Conservation (phyloP, 2,113 vertebrate species). For the Macquaria australasica region DNA sequence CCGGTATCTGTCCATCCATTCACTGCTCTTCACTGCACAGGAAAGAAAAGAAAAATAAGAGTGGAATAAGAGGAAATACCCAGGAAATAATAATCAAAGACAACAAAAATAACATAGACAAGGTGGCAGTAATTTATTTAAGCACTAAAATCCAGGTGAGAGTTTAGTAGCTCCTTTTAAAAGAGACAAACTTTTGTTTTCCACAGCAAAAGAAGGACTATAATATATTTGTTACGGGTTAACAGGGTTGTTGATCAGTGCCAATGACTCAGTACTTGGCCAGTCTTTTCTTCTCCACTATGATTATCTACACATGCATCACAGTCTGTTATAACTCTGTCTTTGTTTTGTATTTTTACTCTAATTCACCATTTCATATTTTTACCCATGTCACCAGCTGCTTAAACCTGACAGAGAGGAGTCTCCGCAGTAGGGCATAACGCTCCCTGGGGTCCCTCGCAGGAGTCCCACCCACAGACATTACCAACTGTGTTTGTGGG, state of each 20-base stretch:
- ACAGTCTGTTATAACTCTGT: not conserved
- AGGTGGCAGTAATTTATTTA: not conserved
- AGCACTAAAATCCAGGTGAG: too few relatives aligned
- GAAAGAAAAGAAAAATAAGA: not conserved
- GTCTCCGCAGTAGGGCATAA: not conserved
- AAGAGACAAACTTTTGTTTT: too few relatives aligned
- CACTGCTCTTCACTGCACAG: conserved; percentile 86
- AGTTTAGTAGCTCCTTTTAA: not conserved
- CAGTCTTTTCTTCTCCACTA: not conserved
- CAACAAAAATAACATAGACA: not conserved
- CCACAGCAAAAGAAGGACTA: too few relatives aligned
- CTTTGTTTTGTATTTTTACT: not conserved
- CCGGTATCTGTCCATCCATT: conserved; percentile 94
- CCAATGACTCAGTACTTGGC: not conserved
- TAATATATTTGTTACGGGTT: too few relatives aligned
- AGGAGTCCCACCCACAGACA: not conserved
- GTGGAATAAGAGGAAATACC: not conserved
- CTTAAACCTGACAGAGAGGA: not conserved
- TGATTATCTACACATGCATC: not conserved
- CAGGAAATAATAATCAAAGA: not conserved
- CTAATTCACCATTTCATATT: not conserved
- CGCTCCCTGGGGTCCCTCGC: not conserved
- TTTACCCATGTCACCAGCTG: not conserved
- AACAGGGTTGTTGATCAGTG: not conserved
- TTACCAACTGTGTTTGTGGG: not conserved